Percentiles rank a stretch among this genome's conserved stretches.
phyloP scores from a whole-genome alignment of 2,113 vertebrate species.

The Crocuta crocuta region DNA sequence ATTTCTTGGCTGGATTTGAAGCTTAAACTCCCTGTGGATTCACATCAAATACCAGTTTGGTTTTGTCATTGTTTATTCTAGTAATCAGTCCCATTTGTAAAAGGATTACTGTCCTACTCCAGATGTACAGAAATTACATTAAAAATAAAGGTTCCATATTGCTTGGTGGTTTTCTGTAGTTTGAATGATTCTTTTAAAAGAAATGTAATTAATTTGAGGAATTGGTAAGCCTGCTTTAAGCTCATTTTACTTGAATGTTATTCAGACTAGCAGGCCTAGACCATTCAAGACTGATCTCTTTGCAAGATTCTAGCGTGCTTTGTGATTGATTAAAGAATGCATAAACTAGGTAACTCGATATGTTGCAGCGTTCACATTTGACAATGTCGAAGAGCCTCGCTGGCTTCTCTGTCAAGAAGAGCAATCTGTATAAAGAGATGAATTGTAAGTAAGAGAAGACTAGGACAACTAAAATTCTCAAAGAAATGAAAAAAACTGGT shows the following conservation, averaged over 20 bases:
- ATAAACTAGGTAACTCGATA: neutral
- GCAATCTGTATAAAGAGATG: neutral
- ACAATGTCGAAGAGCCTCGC: neutral
- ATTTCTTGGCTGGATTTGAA: slow-evolving; percentile 97
- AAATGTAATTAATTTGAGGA: neutral
- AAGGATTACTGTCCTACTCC: slow-evolving; percentile 83
- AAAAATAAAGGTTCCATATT: slow-evolving; percentile 90
- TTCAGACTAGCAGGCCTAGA: neutral
- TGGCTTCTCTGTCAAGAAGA: neutral
- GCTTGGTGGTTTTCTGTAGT: slow-evolving; percentile 50
- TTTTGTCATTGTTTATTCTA: slow-evolving; percentile 81
- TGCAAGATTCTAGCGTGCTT: neutral
- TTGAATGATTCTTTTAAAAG: slow-evolving; percentile 39
- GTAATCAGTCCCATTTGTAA: slow-evolving; percentile 82
- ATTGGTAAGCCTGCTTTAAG: neutral
- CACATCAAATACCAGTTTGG: slow-evolving; percentile 45
- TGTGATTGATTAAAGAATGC: neutral
- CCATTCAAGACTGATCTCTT: neutral
- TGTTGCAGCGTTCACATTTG: neutral
- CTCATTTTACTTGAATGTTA: neutral
- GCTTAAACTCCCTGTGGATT: slow-evolving; percentile 85
- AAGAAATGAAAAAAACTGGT: neutral
- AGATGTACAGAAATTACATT: slow-evolving; percentile 90
- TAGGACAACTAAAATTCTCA: neutral
- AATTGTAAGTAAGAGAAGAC: neutral